A percentile compares a stretch with the other conserved stretches of the same genome.
These are phyloP conservation scores for Sinocyclocheilus anophthalmus DNA, from an alignment of 2,113 vertebrate species.

Conservation along the genomic window DNA sequence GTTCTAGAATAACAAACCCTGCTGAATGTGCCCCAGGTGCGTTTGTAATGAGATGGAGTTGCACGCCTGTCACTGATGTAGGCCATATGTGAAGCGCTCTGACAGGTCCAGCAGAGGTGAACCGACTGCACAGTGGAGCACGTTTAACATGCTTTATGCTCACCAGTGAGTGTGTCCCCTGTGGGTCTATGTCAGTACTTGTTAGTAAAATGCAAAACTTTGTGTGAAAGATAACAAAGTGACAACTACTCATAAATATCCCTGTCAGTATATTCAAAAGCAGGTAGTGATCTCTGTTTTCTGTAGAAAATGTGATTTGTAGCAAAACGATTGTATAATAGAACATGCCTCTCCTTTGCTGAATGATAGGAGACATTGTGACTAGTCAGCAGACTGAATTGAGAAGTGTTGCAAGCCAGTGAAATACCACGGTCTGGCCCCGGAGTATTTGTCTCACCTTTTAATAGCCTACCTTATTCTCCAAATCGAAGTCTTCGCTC, in stretches of 20 bases:
- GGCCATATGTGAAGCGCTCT: slow-evolving; percentile 16
- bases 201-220: not conserved
- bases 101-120: slow-evolving; percentile 28
- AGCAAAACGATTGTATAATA: not conserved
- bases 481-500: no score
- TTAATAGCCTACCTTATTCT: no score
- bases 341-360: not conserved
- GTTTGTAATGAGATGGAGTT: slow-evolving; percentile 36
- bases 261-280: no score
- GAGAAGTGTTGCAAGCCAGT: not conserved
- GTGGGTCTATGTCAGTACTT: not conserved
- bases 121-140: not conserved
- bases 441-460: no score
- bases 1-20: slow-evolving; percentile 10
- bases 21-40: not conserved
- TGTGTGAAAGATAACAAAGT: not conserved
- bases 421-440: no score
- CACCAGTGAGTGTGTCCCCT: not conserved
- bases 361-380: not conserved
- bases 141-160: slow-evolving; percentile 11
- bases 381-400: slow-evolving; percentile 2
- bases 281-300: no score
- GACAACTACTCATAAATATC: not conserved
- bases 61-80: not conserved
- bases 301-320: not conserved